Base-by-base conservation (phyloP, 2,797 vertebrate genomes). In the Phrynocephalus forsythii region DNA sequence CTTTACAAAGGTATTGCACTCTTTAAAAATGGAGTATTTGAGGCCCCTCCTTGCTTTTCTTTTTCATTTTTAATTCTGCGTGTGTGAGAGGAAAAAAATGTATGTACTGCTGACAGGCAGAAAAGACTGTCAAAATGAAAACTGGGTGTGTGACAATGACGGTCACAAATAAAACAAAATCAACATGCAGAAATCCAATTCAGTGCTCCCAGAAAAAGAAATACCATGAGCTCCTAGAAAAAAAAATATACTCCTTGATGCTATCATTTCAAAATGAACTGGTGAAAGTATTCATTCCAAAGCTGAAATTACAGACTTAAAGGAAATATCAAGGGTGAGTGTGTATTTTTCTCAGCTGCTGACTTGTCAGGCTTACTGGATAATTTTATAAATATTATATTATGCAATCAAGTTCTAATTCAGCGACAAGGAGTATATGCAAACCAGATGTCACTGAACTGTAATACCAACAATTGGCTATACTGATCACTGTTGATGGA, bases 391-490 rank as follows among this genome's bases (percentile, higher is more conserved):
- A 7, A 20, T 0, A 68, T 15, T 52, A 50, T 4, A 8, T 73
- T 28, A 15, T 48, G 86, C 72, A 90, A 93, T 2, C 24, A 50
- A 44, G 89, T 8, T 44, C 1, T 86, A 63, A 83, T 89, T 91
- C 68, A 60, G 85, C 79, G 90, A 0, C 87, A 38, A 44, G 20
- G n/a, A 84, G 26, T 48, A 5, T 73, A 38, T 38, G 38, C 20
- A 16, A 24, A 10, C 9, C 9, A 48, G 9, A 18, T 48, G 10
- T 24, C 22, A 22, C 13, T 76, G 10, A 26, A 48, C 22, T 26
- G 18, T 3, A 48, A 48, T 38, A 48, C 44, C 75, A 8, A 9
- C 30, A 20, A 48, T 11, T 76, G 38, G 22, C 44, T 48, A 76
- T 76, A 18, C 6, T 26, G 22, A 24, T 2, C 10, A 48, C 20